These are phyloP conservation scores for Sebastes dallii DNA, from an alignment of 2,797 vertebrate species.

Conservation along the genomic window DNA sequence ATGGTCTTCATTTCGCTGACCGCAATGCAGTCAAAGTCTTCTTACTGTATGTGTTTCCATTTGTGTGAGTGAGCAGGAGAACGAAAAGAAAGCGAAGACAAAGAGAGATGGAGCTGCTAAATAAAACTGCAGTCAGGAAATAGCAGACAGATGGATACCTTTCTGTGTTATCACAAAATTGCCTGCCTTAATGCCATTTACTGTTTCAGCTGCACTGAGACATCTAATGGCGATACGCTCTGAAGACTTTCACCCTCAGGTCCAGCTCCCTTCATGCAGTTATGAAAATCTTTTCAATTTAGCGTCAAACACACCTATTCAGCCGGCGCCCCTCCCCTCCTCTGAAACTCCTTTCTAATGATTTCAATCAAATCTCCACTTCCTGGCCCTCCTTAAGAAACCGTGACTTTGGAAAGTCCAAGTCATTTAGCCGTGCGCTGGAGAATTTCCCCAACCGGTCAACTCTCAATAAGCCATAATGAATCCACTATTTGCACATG, in stretches of 20 bases:
- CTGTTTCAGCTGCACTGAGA: conserved; percentile 34
- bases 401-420: conserved; percentile 68
- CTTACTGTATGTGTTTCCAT: conserved; percentile 45
- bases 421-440: conserved; percentile 52
- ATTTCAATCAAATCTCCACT: conserved; percentile 53
- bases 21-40: conserved; percentile 50
- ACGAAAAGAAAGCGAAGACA: neutral
- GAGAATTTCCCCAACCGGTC: conserved; percentile 50
- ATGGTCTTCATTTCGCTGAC: conserved; percentile 73
- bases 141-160: conserved; percentile 35
- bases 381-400: conserved; percentile 31
- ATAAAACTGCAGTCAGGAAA: conserved; percentile 26
- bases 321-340: neutral
- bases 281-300: conserved; percentile 63
- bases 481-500: conserved; percentile 66
- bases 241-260: conserved; percentile 36
- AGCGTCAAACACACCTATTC: conserved; percentile 51
- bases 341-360: conserved; percentile 51
- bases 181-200: conserved; percentile 33
- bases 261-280: conserved; percentile 26
- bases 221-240: conserved; percentile 35
- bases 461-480: conserved; percentile 62
- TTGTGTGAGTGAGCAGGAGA: conserved; percentile 42
- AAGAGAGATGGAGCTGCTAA: conserved; percentile 28
- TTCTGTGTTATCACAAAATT: conserved; percentile 48